A percentile compares a stretch with the other conserved stretches of the same genome.
These are phyloP conservation scores for Leguminivora glycinivorella DNA, from an alignment of 1,140 invertebrate genomes.

Conservation along the genomic window DNA sequence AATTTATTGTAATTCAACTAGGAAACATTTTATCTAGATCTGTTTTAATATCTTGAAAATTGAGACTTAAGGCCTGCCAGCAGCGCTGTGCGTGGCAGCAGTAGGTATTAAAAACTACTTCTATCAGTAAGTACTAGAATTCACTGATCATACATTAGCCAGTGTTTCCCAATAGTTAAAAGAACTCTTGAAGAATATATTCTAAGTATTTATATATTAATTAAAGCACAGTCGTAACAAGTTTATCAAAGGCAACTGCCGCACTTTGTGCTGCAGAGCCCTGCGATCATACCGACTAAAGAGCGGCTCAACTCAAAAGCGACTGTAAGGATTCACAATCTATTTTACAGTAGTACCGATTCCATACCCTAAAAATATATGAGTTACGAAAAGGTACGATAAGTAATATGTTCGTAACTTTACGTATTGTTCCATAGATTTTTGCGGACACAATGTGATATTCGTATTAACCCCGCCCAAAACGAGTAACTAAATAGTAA, in stretches of 20 bases:
- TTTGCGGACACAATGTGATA: no score
- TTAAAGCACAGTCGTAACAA: conserved; percentile 25
- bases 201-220: conserved; percentile 2
- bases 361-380: no score
- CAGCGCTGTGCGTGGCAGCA: background rate
- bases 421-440: no score
- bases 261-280: conserved; percentile 20
- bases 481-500: no score
- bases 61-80: background rate
- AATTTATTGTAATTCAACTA: background rate
- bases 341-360: no score
- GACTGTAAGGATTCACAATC: no score
- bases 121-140: background rate
- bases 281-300: conserved; percentile 4
- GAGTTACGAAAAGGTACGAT: no score
- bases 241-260: conserved; percentile 21
- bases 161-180: background rate
- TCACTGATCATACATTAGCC: background rate
- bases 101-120: background rate
- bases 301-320: background rate
- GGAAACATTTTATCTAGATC: background rate
- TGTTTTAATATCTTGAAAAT: background rate
- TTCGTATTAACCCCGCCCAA: no score
- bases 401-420: no score
- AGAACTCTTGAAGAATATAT: background rate